Percentiles rank a stretch among this genome's conserved stretches.
Conservation (phyloP, 2,888 invertebrate species). For the Epirrhoe alternata region DNA sequence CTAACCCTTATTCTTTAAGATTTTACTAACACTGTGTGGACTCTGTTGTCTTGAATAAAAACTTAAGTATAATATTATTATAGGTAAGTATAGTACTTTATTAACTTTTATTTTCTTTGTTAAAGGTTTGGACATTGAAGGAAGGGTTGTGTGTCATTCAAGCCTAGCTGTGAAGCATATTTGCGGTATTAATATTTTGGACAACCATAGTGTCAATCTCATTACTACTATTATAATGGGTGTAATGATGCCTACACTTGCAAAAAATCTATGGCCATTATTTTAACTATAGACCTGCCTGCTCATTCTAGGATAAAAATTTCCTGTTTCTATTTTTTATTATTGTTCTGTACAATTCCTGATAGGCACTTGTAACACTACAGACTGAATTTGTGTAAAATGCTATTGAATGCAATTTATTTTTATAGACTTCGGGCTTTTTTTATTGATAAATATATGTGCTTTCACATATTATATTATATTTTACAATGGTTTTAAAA, state of each 20-base stretch:
- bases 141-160: conserved; percentile 89
- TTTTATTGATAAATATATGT: neutral
- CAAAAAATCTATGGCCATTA: conserved; percentile 68
- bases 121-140: conserved; percentile 88
- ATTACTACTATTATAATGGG: conserved; percentile 91
- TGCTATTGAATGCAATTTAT: conserved; percentile 8
- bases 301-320: neutral
- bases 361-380: neutral
- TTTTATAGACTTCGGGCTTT: conserved; percentile 5
- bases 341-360: neutral
- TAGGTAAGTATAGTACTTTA: no score
- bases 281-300: conserved; percentile 51
- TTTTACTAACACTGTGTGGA: no score
- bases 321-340: neutral
- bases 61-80: neutral
- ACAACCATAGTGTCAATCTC: conserved; percentile 95
- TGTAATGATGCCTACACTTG: conserved; percentile 87
- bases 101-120: conserved; percentile 45
- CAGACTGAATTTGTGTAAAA: neutral
- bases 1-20: no score
- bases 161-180: conserved; percentile 90
- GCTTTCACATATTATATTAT: neutral
- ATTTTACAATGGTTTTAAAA: conserved; percentile 9
- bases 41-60: no score
- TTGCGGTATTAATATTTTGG: conserved; percentile 90